Percentiles rank a stretch among this genome's conserved stretches.
Evolutionary conservation across 2,113 vertebrate species (phyloP).

Genomic region (Tragelaphus buxtoni): DNA sequence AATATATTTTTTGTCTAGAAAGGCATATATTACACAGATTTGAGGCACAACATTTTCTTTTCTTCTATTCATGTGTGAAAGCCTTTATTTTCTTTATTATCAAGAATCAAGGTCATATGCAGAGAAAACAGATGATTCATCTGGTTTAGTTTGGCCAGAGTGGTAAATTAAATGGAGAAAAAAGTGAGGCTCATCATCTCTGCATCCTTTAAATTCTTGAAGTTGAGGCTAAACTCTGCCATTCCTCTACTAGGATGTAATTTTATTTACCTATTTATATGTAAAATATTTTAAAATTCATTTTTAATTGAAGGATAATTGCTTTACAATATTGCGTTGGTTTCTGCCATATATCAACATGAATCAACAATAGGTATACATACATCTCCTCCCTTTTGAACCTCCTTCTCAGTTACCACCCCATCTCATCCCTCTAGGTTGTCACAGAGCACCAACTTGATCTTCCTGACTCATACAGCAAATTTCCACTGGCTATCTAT

Average conservation of each 20-base stretch:
- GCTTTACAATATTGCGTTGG: neutral
- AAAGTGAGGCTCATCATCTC: neutral
- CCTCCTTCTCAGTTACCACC: neutral
- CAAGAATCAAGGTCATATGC: neutral
- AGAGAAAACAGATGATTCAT: neutral
- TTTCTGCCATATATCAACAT: neutral
- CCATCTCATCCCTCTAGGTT: neutral
- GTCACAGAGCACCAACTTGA: neutral
- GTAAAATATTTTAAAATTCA: neutral
- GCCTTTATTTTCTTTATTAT: neutral
- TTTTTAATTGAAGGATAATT: neutral
- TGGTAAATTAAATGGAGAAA: neutral
- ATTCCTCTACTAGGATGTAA: neutral
- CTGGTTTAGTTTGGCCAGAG: neutral
- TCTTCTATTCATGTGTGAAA: neutral
- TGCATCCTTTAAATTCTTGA: neutral
- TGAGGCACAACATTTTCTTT: neutral
- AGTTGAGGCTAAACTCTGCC: neutral
- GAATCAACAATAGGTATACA: neutral
- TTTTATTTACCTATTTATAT: neutral
- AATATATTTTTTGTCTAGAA: neutral
- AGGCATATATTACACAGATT: neutral
- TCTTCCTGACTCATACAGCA: neutral
- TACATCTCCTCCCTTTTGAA: neutral
- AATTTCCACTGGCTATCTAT: neutral